Conservation (phyloP, 2,797 vertebrate genomes). For the Sandelia bainsii region DNA sequence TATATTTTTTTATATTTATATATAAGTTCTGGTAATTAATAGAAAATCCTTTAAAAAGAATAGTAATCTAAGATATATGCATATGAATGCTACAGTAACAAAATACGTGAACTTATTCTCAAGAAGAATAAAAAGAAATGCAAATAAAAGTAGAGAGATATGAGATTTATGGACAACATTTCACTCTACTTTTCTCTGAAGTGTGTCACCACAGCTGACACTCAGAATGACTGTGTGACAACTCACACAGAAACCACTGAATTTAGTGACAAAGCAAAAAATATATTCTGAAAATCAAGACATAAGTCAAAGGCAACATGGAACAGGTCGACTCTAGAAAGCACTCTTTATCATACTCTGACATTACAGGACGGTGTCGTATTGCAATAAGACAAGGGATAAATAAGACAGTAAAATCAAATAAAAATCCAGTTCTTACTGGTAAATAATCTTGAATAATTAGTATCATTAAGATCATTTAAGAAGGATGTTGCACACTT, state of each 20-base stretch:
- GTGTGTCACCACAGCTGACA: conserved; percentile 64
- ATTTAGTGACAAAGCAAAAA: conserved; percentile 74
- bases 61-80: neutral
- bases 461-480: conserved; percentile 1
- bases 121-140: neutral
- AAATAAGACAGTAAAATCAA: neutral
- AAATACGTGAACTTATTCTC: neutral
- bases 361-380: neutral
- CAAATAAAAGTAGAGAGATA: conserved; percentile 34
- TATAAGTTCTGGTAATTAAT: neutral
- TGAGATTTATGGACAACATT: conserved; percentile 37
- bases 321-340: conserved; percentile 56
- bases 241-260: conserved; percentile 71
- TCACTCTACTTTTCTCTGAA: conserved; percentile 61
- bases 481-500: conserved; percentile 65
- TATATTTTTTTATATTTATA: too few species aligned
- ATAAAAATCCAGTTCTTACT: neutral
- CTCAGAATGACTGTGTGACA: conserved; percentile 67
- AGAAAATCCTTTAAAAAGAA: neutral
- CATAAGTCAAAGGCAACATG: conserved; percentile 62
- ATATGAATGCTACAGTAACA: neutral
- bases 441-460: neutral
- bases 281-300: conserved; percentile 65
- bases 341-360: neutral
- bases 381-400: conserved; percentile 1